Percentiles rank a stretch among this genome's conserved stretches.
Conservation (phyloP, 2,797 vertebrate genomes). For the Sebastes steindachneri region DNA sequence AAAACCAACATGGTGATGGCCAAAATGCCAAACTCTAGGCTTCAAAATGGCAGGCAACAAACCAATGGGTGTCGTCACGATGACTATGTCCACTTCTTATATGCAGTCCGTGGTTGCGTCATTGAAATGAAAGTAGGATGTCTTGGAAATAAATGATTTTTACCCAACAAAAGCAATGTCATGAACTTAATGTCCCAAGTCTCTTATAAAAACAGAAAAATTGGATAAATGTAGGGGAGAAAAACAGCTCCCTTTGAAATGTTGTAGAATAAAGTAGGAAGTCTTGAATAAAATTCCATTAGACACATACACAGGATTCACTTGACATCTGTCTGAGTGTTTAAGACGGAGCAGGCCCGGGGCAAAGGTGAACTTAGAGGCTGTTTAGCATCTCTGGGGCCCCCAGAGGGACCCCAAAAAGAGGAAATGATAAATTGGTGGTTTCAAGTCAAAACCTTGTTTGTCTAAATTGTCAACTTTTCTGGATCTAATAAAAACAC, state of each 20-base stretch:
- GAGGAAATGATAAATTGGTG: background rate
- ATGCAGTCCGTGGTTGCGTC: background rate
- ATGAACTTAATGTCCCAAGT: background rate
- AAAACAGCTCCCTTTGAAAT: background rate
- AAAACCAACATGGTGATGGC: too few species aligned
- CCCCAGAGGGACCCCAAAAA: background rate
- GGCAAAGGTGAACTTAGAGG: background rate
- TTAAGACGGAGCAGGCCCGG: background rate
- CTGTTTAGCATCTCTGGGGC: background rate
- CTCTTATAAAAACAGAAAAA: too few species aligned
- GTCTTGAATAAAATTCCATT: background rate
- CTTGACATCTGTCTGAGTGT: background rate
- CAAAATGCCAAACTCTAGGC: too few species aligned
- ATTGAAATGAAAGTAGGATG: background rate
- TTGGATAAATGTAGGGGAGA: background rate
- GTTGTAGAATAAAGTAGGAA: background rate
- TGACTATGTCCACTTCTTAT: too few species aligned
- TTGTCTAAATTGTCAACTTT: slow-evolving; percentile 2
- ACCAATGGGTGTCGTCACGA: too few species aligned
- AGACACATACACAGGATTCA: background rate
- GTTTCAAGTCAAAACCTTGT: background rate
- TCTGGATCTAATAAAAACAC: background rate
- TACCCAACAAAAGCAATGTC: background rate
- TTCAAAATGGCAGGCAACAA: too few species aligned
- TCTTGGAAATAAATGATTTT: background rate